These are phyloP conservation scores for Leptatherina wallacei DNA, from an alignment of 2,797 vertebrate genomes.

Conservation along the genomic window DNA sequence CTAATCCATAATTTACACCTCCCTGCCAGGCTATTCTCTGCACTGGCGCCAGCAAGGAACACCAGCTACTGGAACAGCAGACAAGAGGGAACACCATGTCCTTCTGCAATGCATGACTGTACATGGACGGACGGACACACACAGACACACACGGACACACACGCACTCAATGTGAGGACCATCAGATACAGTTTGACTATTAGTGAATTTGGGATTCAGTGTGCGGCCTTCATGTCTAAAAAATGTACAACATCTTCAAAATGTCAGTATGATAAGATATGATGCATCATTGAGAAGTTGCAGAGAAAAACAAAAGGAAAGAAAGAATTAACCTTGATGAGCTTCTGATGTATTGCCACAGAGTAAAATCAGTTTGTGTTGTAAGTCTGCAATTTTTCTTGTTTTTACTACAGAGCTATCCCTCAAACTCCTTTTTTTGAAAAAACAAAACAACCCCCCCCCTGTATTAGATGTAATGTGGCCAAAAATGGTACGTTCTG, in stretches of 20 bases:
- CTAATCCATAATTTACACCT: constrained; percentile 82
- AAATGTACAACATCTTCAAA: constrained; percentile 17
- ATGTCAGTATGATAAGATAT: not conserved
- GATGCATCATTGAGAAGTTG: constrained; percentile 8
- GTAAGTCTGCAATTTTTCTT: not conserved
- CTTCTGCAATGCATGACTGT: constrained; percentile 51
- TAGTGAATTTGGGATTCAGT: constrained; percentile 8
- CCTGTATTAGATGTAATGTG: not conserved
- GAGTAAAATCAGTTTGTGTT: not conserved
- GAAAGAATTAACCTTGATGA: too few relatives aligned
- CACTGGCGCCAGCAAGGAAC: constrained; percentile 72
- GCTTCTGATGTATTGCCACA: not conserved
- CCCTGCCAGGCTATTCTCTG: constrained; percentile 72
- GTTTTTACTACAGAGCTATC: not conserved
- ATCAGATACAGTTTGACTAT: constrained; percentile 24
- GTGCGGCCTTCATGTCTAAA: constrained; percentile 12
- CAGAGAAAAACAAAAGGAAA: not conserved
- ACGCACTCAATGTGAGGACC: not conserved
- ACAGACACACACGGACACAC: constrained; percentile 13
- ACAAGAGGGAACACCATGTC: constrained; percentile 69
- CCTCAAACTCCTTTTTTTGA: not conserved
- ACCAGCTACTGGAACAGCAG: constrained; percentile 73
- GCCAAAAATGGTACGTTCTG: not conserved
- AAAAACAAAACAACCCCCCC: not conserved
- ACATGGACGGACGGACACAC: constrained; percentile 31